Evolutionary conservation across 2,888 invertebrate genomes (phyloP), one percentile per base, ranked within the genome.

Genomic region (Carterocephalus palaemon): DNA sequence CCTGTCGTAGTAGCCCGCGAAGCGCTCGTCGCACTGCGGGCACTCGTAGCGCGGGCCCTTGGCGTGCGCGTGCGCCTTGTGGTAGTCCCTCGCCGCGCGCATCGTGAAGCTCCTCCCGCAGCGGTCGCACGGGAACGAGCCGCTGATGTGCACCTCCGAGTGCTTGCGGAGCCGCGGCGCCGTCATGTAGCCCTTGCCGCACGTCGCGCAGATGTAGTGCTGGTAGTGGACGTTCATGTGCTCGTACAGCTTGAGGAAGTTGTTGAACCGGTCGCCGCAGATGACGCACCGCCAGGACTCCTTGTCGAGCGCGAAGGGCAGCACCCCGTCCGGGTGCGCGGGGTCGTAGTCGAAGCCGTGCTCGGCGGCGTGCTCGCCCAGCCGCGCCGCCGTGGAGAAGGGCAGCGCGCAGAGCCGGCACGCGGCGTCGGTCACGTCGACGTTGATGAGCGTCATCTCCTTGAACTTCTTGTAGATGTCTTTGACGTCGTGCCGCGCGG

Each of bases 211-310:
- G 28, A 85, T 84, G 13, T 82, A 82, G 54, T 84, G 76, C 48
- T 85, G 84, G 19, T 85, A 85, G 48, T 86, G 85, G 0, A 65
- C 46, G 38, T 85, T 85, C 83, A 85, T 85, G 24, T 86, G 85
- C 46, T 85, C 81, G 50, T 84, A 84, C 0, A 86, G 61, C 59
- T 83, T 83, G 0, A 85, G 55, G 42, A 84, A 84, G 26, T 80
- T 83, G 39, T 83, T 83, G 51, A 84, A 85, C 16, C 61, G 69
- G 24, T 74, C 68, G 0, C 59, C 52, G 38, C 85, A 86, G 40
- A 83, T 67, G 0, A 79, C 59, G 51, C 85, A 86, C 17, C 59
- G 62, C 84, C 84, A 84, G 0, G 65, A 69, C n/a, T 79, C 73
- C 36, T 80, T 82, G 29, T 82, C 64, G 6, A 86, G 57, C 12